These are phyloP conservation scores for Dendrolimus houi DNA, from an alignment of 2,888 invertebrate genomes.

Conservation along the genomic window DNA sequence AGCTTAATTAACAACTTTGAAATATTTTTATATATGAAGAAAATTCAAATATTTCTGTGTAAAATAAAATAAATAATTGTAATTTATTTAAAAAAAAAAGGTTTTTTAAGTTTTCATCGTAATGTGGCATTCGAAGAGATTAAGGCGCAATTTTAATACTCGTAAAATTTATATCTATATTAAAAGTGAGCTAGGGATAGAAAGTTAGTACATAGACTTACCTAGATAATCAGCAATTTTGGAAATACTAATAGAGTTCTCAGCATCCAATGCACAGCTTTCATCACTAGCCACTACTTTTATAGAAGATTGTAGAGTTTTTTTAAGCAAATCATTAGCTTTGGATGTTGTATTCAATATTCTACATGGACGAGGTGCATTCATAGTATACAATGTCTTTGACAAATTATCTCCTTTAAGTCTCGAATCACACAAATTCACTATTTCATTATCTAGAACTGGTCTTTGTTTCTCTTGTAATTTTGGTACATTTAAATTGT, in stretches of 20 bases:
- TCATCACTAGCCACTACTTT: conserved; percentile 33
- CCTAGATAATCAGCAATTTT: conserved; percentile 61
- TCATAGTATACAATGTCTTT: background rate
- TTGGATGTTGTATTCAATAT: conserved; percentile 15
- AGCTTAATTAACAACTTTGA: too few relatives aligned
- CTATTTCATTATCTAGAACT: background rate
- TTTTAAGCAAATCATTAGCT: conserved; percentile 39
- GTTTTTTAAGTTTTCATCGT: too few relatives aligned
- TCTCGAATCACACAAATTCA: background rate
- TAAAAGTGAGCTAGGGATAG: too few relatives aligned
- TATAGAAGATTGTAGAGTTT: conserved; percentile 38
- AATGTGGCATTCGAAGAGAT: too few relatives aligned
- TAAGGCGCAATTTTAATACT: too few relatives aligned
- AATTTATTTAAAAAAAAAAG: too few relatives aligned
- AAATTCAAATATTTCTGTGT: too few relatives aligned
- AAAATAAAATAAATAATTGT: too few relatives aligned
- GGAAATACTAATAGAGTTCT: conserved; percentile 58
- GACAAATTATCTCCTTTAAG: background rate
- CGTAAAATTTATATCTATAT: too few relatives aligned
- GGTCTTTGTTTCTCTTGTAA: conserved; percentile 14
- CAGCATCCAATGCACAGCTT: conserved; percentile 28
- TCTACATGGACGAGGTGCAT: background rate
- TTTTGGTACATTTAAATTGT: conserved; percentile 14
- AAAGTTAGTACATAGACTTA: conserved; percentile 15
- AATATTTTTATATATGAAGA: too few relatives aligned